Evolutionary conservation across 1,140 invertebrate genomes (phyloP), one percentile per base, ranked within the genome.

Genomic region (Drosophila sturtevanti): DNA sequence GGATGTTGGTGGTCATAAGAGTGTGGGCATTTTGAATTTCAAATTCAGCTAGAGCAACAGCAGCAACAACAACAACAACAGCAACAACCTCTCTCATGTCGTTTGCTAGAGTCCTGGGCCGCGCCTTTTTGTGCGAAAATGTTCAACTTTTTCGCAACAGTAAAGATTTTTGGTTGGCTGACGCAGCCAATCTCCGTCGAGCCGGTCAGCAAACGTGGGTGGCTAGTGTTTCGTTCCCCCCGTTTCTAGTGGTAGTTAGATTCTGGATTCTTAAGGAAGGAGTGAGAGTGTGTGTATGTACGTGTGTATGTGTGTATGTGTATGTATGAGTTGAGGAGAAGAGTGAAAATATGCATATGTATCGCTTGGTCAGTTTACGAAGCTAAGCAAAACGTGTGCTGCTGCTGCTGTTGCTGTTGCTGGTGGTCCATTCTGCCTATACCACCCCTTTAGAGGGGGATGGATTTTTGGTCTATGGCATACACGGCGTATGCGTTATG

Each of bases 151-250:
- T 89, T 89, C 84, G 84, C 81, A 89, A 89, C 85, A 89, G 84
- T 89, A 89, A 89, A 89, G 84, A 89, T 89, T 89, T 87, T 89
- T 89, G 84, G 84, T 89, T 89, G 84, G 84, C 84, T 89, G 77
- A 89, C 84, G 84, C 84, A 89, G 84, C 84, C 84, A 87, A 87
- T 87, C 84, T 87, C 79, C 77, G 74, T 72, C 76, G 84, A 89
- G 84, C n/a, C 67, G 64, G 58, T 66, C 64, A 31, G 51, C 34
- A 51, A 58, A 48, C 68, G 82, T 81, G 82, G 75, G 67, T 66
- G 79, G 35, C 22, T 44, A 48, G 24, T 16, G 37, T 41, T 11
- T 4, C n/a, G n/a, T n/a, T n/a, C 4, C 7, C 27, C 27, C 27
- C 27, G 27, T 4, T 31, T 6, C 27, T 31, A 31, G 27, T 31